Evolutionary conservation across 2,113 vertebrate species (phyloP).

Genomic region (Piaya cayana): DNA sequence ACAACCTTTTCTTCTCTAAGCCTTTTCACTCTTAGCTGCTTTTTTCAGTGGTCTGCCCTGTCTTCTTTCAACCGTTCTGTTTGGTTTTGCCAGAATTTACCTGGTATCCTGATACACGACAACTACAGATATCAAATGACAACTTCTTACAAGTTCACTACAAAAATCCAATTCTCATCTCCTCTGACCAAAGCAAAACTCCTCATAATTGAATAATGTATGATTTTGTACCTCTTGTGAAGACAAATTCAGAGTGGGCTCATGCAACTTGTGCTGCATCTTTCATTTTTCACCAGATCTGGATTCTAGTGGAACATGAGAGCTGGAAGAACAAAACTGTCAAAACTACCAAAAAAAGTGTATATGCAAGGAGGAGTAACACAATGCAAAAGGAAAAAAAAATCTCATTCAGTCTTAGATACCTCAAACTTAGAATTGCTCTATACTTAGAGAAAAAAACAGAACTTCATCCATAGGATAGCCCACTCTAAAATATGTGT

Average conservation of each 20-base stretch:
- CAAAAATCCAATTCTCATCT: not conserved
- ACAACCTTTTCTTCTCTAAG: not conserved
- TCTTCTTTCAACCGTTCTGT: not conserved
- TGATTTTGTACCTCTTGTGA: not conserved
- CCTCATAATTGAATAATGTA: not conserved
- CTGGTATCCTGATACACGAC: fast-evolving
- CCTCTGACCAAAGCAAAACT: not conserved
- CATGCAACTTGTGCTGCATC: not conserved
- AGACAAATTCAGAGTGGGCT: not conserved
- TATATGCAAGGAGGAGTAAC: not conserved
- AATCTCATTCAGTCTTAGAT: not conserved
- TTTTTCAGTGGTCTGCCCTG: not conserved
- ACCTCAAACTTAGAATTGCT: not conserved
- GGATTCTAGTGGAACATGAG: not conserved
- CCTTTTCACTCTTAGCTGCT: not conserved
- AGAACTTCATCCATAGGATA: not conserved
- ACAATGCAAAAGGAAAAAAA: not conserved
- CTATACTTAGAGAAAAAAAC: not conserved
- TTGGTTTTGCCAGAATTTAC: not conserved
- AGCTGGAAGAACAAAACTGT: not conserved
- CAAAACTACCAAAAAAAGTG: not conserved
- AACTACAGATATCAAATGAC: not conserved
- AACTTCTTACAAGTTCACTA: not conserved
- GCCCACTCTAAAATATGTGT: not conserved
- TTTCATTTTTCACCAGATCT: not conserved